Evolutionary conservation across 1,140 invertebrate species (phyloP), one percentile per base, ranked within the genome.

Genomic region (Cecropterus lyciades): DNA sequence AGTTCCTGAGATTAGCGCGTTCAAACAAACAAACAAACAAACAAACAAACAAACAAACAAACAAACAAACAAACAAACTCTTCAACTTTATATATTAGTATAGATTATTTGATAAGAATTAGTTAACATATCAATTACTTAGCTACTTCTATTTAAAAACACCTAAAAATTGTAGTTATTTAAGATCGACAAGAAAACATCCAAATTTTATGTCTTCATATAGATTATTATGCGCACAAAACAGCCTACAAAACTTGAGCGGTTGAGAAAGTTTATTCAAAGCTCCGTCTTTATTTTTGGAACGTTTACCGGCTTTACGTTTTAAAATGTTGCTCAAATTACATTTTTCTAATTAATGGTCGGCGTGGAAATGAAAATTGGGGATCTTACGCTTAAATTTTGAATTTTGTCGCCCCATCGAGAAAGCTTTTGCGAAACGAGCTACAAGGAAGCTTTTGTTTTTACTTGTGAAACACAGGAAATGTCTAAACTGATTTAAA

Each of bases 201-300:
- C 72, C 72, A 72, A 75, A 24, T 24, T 33, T 10, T 10, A 33
- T 33, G 3, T 33, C 3, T 33, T 33, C 9, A 33, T 33, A 40
- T 53, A 52, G 65, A 67, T 66, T 72, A 65, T 70, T 69, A 76
- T 70, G 68, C 68, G n/a, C n/a, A n/a, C n/a, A n/a, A n/a, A 73
- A 67, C 70, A 65, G 67, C 52, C 51, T 64, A 75, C 68, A 70
- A 70, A 70, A 45, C 55, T 57, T 45, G 20, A 45, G 55, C n/a
- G 40, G 17, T 27, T 45, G 6, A 7, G 55, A 33, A 27, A 9
- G 56, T 59, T 59, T 59, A 59, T 46, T 27, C 27, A 46, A 59
- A 14, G 52, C 56, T 14, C 24, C n/a, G 43, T 59, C 56, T 59
- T 59, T 59, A 59, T 59, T 59, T 46, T 59, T 30, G 42, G 33